Evolutionary conservation across 2,113 vertebrate genomes (phyloP).

Genomic region (Genyomyrus donnyi): DNA sequence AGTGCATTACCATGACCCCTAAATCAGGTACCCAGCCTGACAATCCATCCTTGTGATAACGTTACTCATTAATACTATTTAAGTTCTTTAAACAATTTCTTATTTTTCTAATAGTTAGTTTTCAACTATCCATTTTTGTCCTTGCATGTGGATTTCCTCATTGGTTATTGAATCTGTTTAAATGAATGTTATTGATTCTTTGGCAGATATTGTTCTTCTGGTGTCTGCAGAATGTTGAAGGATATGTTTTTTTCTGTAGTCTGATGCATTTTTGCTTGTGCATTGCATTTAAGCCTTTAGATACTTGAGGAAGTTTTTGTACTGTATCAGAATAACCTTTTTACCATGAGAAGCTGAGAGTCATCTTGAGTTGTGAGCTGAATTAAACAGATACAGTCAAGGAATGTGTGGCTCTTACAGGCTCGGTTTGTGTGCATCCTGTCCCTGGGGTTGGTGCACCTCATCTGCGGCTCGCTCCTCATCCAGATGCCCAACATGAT

Average conservation of each 20-base stretch:
- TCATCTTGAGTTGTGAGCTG: neutral
- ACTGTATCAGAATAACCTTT: neutral
- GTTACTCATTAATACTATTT: neutral
- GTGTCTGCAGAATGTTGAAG: neutral
- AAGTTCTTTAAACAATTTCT: neutral
- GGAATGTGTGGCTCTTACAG: slow-evolving; percentile 37
- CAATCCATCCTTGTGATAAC: neutral
- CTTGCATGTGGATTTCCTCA: neutral
- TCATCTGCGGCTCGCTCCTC: slow-evolving; percentile 61
- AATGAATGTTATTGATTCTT: neutral
- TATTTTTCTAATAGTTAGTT: neutral
- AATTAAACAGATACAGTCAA: neutral
- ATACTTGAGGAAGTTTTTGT: neutral
- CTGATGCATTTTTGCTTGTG: neutral
- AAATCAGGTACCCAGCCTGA: neutral
- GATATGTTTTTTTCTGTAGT: neutral
- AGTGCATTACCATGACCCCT: neutral
- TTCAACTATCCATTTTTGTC: neutral
- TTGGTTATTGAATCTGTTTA: neutral
- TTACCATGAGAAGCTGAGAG: neutral
- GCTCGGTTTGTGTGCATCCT: slow-evolving; percentile 66
- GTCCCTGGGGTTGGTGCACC: slow-evolving; percentile 56
- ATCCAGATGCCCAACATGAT: slow-evolving; percentile 67
- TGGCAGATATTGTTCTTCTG: neutral
- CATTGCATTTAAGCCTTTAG: neutral